phyloP scores from a whole-genome alignment of 2,797 vertebrate genomes.

The Crenuchus spilurus region DNA sequence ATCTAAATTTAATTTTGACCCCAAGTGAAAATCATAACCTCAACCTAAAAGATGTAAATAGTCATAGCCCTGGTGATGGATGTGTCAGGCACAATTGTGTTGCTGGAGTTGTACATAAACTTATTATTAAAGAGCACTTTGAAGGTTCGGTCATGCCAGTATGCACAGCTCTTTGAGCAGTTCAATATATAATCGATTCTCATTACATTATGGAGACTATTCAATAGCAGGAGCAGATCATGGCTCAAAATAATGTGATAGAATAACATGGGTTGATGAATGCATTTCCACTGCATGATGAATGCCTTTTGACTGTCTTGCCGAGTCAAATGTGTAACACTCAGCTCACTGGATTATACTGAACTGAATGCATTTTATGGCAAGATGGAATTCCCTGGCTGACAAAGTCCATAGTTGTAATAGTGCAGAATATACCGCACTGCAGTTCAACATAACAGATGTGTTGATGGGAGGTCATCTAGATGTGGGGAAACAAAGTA shows the following conservation, averaged over 20 bases:
- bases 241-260: constrained; percentile 33
- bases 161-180: constrained; percentile 21
- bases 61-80: too few species aligned
- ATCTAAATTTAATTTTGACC: too few species aligned
- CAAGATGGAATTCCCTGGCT: not conserved
- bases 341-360: not conserved
- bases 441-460: not conserved
- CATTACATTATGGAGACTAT: constrained; percentile 50
- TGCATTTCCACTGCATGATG: not conserved
- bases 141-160: constrained; percentile 6
- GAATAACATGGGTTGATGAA: constrained; percentile 46
- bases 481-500: not conserved
- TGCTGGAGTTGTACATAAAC: not conserved
- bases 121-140: not conserved
- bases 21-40: too few species aligned
- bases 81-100: not conserved
- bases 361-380: too few species aligned
- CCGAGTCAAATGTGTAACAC: not conserved
- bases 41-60: too few species aligned
- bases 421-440: not conserved
- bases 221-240: constrained; percentile 38
- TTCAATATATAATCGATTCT: constrained; percentile 55
- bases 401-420: not conserved
- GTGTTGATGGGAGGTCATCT: not conserved
- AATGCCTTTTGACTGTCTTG: not conserved